Percentiles rank a stretch among this genome's conserved stretches.
phyloP scores from a whole-genome alignment of 2,888 invertebrate genomes.

The Hecatera dysodea region DNA sequence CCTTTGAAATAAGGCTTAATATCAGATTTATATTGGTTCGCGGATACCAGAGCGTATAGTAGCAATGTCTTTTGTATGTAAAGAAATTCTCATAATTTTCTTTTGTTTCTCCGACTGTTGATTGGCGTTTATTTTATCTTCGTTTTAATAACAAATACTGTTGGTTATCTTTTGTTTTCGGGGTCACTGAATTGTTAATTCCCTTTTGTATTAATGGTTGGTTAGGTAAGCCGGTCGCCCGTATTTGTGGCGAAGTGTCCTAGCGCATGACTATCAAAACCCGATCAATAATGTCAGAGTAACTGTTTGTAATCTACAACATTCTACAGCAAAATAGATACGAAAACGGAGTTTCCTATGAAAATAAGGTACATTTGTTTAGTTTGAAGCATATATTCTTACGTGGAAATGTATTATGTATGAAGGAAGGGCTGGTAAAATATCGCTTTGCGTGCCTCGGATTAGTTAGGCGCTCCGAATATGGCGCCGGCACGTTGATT shows the following conservation, averaged over 20 bases:
- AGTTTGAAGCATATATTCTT: slow-evolving; percentile 71
- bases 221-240: slow-evolving; percentile 22
- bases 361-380: slow-evolving; percentile 65
- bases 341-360: slow-evolving; percentile 51
- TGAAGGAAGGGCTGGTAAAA: slow-evolving; percentile 77
- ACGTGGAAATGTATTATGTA: slow-evolving; percentile 74
- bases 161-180: slow-evolving; percentile 27
- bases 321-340: slow-evolving; percentile 36
- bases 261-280: slow-evolving; percentile 45
- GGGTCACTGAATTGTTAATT: slow-evolving; percentile 28
- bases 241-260: slow-evolving; percentile 25
- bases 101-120: slow-evolving; percentile 59
- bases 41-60: slow-evolving; percentile 49
- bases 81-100: slow-evolving; percentile 61
- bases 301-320: slow-evolving; percentile 24
- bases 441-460: slow-evolving; percentile 83
- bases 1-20: slow-evolving; percentile 40
- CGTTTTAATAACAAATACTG: slow-evolving; percentile 40
- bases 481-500: slow-evolving; percentile 69
- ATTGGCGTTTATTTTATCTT: slow-evolving; percentile 58
- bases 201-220: slow-evolving; percentile 28
- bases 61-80: slow-evolving; percentile 58
- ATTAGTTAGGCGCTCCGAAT: slow-evolving; percentile 77
- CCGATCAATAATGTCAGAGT: slow-evolving; percentile 50
- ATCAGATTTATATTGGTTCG: slow-evolving; percentile 29